A percentile compares a stretch with the other conserved stretches of the same genome.
Conservation (phyloP, 2,113 vertebrate genomes). For the Indicator indicator region DNA sequence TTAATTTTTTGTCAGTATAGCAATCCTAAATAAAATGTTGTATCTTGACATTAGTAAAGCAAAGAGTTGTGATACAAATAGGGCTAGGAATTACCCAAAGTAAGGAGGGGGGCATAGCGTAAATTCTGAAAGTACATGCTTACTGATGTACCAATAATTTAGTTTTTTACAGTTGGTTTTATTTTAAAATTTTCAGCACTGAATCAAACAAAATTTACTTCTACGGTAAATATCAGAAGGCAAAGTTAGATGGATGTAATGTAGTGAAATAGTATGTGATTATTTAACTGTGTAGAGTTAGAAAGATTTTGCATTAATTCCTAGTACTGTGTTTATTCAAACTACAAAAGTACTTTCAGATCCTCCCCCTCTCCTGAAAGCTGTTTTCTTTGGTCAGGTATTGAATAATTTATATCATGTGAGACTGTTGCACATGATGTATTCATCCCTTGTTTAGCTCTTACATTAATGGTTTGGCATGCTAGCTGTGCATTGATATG, state of each 20-base stretch:
- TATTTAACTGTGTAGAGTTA: not conserved
- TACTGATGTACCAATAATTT: not conserved
- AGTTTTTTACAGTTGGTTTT: not conserved
- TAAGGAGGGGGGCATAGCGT: not conserved
- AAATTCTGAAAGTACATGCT: not conserved
- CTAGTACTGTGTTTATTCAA: slow-evolving; percentile 19
- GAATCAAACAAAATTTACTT: not conserved
- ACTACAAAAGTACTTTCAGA: slow-evolving; percentile 51
- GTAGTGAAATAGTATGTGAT: not conserved
- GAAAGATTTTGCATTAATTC: not conserved
- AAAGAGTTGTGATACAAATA: not conserved
- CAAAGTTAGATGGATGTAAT: not conserved
- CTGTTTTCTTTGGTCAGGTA: slow-evolving; percentile 66
- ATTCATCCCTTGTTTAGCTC: slow-evolving; percentile 70
- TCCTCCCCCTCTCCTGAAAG: slow-evolving; percentile 57
- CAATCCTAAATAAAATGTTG: not conserved
- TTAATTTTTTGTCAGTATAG: not conserved
- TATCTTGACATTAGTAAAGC: not conserved
- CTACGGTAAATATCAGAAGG: not conserved
- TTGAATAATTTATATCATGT: slow-evolving; percentile 67
- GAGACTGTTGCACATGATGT: slow-evolving; percentile 59
- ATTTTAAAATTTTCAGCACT: not conserved
- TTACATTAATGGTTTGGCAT: slow-evolving; percentile 67
- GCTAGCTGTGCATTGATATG: slow-evolving; percentile 61
- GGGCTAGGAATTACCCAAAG: not conserved